Evolutionary conservation across 2,113 vertebrate genomes (phyloP).

Genomic region (Alaudala cheleensis): DNA sequence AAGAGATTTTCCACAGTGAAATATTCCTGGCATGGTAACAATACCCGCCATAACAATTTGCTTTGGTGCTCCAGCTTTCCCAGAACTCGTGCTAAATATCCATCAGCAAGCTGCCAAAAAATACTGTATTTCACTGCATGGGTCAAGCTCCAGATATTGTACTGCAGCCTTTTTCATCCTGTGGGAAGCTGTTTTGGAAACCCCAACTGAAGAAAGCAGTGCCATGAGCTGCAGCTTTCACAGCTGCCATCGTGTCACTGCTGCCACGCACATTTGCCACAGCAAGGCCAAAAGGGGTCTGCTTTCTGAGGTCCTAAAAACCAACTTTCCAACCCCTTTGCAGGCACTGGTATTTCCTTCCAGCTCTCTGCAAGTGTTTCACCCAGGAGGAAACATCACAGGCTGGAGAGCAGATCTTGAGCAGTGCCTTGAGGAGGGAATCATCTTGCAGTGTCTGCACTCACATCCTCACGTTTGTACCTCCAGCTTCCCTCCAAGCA

Average conservation of each 20-base stretch:
- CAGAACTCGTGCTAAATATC: not conserved
- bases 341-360: not conserved
- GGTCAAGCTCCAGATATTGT: not conserved
- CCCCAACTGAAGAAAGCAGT: not conserved
- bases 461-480: rapidly evolving
- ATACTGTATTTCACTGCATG: not conserved
- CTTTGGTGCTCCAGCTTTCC: not conserved
- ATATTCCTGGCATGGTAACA: not conserved
- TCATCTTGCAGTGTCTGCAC: rapidly evolving
- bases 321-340: not conserved
- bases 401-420: rapidly evolving
- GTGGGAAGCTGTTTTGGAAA: not conserved
- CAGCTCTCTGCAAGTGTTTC: not conserved
- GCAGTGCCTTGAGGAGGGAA: not conserved
- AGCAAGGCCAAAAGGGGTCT: not conserved
- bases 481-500: not conserved
- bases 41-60: not conserved
- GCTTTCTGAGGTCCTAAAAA: not conserved
- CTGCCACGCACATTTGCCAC: not conserved
- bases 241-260: not conserved
- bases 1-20: not conserved
- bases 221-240: not conserved
- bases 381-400: not conserved
- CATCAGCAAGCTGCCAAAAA: not conserved
- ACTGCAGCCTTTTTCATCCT: not conserved